phyloP scores from a whole-genome alignment of 2,113 vertebrate genomes.

The Gadus macrocephalus region DNA sequence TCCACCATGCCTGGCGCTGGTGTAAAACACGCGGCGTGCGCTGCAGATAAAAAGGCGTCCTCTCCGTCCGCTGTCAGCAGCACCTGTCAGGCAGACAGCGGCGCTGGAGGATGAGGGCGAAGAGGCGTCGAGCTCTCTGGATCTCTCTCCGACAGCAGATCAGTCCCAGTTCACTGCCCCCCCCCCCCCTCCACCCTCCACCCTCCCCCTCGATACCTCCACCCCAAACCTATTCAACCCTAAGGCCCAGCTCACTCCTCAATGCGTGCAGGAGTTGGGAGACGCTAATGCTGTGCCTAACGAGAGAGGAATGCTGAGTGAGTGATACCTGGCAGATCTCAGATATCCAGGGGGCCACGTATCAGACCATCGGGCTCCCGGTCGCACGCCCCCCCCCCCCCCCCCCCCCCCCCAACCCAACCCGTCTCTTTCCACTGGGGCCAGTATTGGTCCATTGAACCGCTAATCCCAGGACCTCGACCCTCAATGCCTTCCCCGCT shows the following conservation, averaged over 20 bases:
- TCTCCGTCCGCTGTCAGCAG: too few species aligned
- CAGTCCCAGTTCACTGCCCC: constrained; percentile 9
- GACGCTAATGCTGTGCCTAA: constrained; percentile 20
- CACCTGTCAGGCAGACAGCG: too few species aligned
- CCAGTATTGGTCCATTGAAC: constrained; percentile 4
- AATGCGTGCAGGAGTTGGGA: neutral
- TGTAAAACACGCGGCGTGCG: too few species aligned
- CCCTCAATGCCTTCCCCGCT: neutral
- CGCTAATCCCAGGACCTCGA: neutral
- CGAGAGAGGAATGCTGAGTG: constrained; percentile 33
- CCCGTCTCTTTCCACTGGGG: neutral
- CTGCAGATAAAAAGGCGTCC: too few species aligned
- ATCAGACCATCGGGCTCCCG: too few species aligned
- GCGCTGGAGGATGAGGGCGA: neutral
- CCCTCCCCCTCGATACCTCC: neutral
- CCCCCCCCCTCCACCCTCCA: neutral
- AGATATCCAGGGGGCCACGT: neutral
- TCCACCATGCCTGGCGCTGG: too few species aligned
- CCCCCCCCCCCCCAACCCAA: neutral
- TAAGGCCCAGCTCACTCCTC: too few species aligned
- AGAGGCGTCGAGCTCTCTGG: constrained; percentile 4
- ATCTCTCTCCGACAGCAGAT: constrained; percentile 29
- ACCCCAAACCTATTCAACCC: too few species aligned
- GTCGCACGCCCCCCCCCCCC: too few species aligned
- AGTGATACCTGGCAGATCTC: constrained; percentile 15